These are phyloP conservation scores for Bimastos eiseni DNA, from an alignment of 2,888 invertebrate genomes.

Conservation along the genomic window DNA sequence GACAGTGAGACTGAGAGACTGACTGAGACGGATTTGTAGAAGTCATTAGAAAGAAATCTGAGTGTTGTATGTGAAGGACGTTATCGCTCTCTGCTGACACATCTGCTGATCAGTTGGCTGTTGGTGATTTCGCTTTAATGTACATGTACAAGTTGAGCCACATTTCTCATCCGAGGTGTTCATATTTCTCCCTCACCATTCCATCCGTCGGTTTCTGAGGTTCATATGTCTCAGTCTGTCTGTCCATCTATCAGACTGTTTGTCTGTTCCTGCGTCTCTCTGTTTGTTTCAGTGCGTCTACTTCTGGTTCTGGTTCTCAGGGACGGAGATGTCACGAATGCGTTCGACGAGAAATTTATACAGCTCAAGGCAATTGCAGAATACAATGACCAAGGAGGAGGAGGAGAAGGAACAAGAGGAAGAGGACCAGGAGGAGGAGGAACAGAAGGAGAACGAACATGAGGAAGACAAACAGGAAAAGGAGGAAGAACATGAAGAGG, in stretches of 20 bases:
- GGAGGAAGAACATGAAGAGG: too few species aligned
- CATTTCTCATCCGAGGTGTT: slow-evolving; percentile 6
- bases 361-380: too few species aligned
- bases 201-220: not conserved
- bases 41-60: not conserved
- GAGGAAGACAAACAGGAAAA: too few species aligned
- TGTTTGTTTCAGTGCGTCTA: not conserved
- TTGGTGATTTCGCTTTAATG: not conserved
- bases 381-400: too few species aligned
- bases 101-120: not conserved
- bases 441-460: too few species aligned
- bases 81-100: not conserved
- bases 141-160: too few species aligned
- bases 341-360: not conserved
- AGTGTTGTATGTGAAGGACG: not conserved
- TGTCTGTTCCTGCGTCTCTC: not conserved
- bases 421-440: too few species aligned
- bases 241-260: not conserved
- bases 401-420: too few species aligned
- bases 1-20: not conserved
- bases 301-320: not conserved
- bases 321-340: not conserved
- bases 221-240: not conserved
- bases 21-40: not conserved
- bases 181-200: not conserved